phyloP scores from a whole-genome alignment of 2,888 invertebrate genomes.

The Idaea dimidiata region DNA sequence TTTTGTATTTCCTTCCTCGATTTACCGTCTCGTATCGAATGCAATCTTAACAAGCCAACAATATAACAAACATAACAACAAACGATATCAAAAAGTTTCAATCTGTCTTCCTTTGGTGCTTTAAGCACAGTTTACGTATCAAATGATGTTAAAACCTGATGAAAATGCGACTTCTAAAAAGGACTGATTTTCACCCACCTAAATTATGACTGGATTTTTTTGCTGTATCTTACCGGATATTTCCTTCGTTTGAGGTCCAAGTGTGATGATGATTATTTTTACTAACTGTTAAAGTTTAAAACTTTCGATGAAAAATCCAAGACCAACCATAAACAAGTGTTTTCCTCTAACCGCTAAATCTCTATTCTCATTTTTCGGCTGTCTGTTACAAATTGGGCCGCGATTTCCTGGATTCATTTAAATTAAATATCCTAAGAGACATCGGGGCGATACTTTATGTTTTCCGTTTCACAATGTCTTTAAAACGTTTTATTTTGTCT shows the following conservation, averaged over 20 bases:
- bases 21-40: not conserved
- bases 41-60: not conserved
- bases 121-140: too few species aligned
- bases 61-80: too few species aligned
- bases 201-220: too few species aligned
- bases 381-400: not conserved
- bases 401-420: slow-evolving; percentile 1
- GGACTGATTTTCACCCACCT: too few species aligned
- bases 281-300: too few species aligned
- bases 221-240: not conserved
- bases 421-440: not conserved
- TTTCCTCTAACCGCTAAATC: not conserved
- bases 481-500: not conserved
- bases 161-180: too few species aligned
- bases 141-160: too few species aligned
- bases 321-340: too few species aligned
- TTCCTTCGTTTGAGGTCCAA: not conserved
- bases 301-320: too few species aligned
- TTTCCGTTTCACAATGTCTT: not conserved
- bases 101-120: too few species aligned
- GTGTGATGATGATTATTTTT: not conserved
- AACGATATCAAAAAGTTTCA: too few species aligned
- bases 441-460: not conserved
- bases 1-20: not conserved
- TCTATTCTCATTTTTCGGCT: not conserved